Base-by-base conservation (phyloP, 2,797 vertebrate genomes). In the Microctenopoma lineatum region DNA sequence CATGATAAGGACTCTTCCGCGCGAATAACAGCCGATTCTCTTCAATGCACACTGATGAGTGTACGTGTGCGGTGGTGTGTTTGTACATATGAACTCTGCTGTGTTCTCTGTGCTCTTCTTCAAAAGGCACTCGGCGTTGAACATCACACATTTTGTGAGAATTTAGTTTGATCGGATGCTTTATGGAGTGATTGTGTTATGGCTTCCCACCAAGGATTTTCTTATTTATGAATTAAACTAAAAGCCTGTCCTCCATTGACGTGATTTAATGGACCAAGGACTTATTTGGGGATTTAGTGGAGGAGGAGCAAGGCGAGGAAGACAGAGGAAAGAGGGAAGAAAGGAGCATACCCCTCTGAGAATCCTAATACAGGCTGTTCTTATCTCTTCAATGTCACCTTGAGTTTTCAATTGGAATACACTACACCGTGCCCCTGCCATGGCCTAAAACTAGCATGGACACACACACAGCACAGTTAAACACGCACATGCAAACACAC, bases 341-440 rank as follows among this genome's bases (percentile, higher is more conserved):
- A 79, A 84, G 57, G 78, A 80, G 72, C 29, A 3, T 42, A 45
- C 34, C 69, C 84, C 81, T 84, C 45, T 16, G 81, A 79, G 85
- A 81, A 79, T 87, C 55, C 63, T 51, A 69, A 59, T 38, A 85
- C 83, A 86, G 83, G 84, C 68, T 68, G 61, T 75, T 82, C 72
- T 88, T 87, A 89, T 86, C 83, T 81, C 73, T 81, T 89, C 73
- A 92, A 88, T 87, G 91, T 92, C 90, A 93, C 92, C 89, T 89
- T 90, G 72, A 79, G 50, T 80, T 74, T 79, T 64, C 64, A 71
- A 66, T 70, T 73, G 78, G 72, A 79, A 70, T 67, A 67, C 70
- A 70, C 47, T 72, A n/a, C 15, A 18, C 55, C 57, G 51, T 66
- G 64, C 46, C 44, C 27, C 67, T 58, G 59, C 39, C 32, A 46